Evolutionary conservation across 1,140 invertebrate species (phyloP), one percentile per base, ranked within the genome.

Genomic region (Tribolium madens): DNA sequence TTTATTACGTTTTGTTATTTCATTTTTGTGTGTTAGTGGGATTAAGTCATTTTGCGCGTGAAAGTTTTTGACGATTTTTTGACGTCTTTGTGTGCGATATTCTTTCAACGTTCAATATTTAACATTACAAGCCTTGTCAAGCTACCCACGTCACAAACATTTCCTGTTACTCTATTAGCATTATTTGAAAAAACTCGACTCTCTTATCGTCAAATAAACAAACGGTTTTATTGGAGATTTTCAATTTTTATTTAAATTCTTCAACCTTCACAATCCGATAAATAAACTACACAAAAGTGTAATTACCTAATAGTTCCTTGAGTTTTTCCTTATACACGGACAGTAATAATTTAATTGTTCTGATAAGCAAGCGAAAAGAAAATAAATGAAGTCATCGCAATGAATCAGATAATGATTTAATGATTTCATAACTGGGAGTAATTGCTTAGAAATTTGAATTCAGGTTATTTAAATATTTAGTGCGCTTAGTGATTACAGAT

Each of bases 351-450:
- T 72, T 71, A 48, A 71, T 71, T 71, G 69, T 71, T 48, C 36
- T 72, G 70, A 72, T 72, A 72, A 72, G 17, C 17, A 72, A 72
- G 17, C 17, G 21, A 72, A 52, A 72, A 72, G 18, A 52, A 21
- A 72, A 48, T 71, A 50, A 52, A 72, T 72, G 70, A 72, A 72
- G 50, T 72, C 70, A 72, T 72, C 70, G 42, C 21, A 72, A 50
- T 72, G 70, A 72, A 50, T 72, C 70, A 71, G 69, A 72, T 72
- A 52, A 52, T 72, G 70, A 72, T 72, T 48, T 72, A 72, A 52
- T 72, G 50, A 71, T 64, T 64, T 64, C 57, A 64, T 64, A 64
- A 64, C 57, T 7, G 1, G 6, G 57, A 33, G 26, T 60, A 26
- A 64, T 21, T 57, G 52, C 52, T 57, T 21, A 18, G 17, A 52